phyloP scores from a whole-genome alignment of 2,113 vertebrate species.

The Leucoraja erinaceus region DNA sequence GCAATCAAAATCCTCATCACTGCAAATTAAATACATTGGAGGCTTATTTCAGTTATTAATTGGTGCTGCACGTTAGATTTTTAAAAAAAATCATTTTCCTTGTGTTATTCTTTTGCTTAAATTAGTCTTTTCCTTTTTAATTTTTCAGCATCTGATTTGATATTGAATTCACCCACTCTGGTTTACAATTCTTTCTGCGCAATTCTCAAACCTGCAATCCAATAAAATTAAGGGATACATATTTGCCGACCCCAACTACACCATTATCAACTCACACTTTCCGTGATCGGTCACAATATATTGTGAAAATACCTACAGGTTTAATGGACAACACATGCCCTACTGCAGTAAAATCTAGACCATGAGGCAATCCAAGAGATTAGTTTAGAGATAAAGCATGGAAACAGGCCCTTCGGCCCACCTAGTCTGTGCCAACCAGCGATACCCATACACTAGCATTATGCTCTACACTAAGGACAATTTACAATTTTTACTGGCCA shows the following conservation, averaged over 20 bases:
- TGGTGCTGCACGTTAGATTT: not conserved
- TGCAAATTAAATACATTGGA: not conserved
- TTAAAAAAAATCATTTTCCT: not conserved
- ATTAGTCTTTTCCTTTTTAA: not conserved
- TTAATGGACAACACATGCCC: too few species aligned
- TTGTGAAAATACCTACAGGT: too few species aligned
- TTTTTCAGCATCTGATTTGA: not conserved
- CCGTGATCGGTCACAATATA: too few species aligned
- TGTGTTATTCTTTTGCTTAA: not conserved
- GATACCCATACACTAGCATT: too few species aligned
- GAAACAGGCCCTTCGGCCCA: too few species aligned
- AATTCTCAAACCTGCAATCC: not conserved
- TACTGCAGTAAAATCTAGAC: not conserved
- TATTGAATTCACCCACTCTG: not conserved
- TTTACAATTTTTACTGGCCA: too few species aligned
- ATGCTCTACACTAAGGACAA: too few species aligned
- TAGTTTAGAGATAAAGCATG: too few species aligned
- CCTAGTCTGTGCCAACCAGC: too few species aligned
- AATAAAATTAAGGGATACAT: not conserved
- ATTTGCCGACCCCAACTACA: too few species aligned
- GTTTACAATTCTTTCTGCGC: not conserved
- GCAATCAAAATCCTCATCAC: not conserved
- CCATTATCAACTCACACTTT: too few species aligned
- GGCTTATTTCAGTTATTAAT: not conserved
- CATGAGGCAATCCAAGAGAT: not conserved